Conservation (phyloP, 2,888 invertebrate species). For the Lepidochitona cinerea region DNA sequence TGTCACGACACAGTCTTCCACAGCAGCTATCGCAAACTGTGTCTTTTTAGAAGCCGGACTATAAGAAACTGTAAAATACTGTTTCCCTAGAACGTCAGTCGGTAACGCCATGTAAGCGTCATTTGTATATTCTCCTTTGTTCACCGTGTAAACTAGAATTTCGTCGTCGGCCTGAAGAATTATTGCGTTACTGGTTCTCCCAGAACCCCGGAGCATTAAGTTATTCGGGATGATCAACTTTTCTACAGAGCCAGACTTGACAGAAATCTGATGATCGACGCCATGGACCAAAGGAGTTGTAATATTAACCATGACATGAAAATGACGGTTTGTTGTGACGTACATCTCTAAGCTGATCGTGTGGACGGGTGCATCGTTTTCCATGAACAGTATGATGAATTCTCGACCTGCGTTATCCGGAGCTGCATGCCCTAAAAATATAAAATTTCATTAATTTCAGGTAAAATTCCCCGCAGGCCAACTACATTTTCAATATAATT, state of each 20-base stretch:
- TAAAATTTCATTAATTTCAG: no score
- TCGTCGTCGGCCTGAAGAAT: constrained; percentile 33
- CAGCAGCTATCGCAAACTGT: constrained; percentile 30
- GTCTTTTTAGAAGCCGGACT: constrained; percentile 29
- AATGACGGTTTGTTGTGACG: constrained; percentile 42
- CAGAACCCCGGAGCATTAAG: constrained; percentile 24
- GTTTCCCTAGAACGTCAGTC: constrained; percentile 38
- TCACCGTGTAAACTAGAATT: constrained; percentile 42
- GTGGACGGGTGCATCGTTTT: constrained; percentile 4
- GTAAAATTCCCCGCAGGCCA: no score
- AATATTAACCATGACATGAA: constrained; percentile 33
- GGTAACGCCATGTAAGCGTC: constrained; percentile 49
- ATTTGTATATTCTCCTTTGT: constrained; percentile 41
- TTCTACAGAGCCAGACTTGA: constrained; percentile 29
- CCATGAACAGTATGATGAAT: constrained; percentile 18
- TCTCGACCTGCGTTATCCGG: constrained; percentile 17
- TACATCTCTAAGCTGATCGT: constrained; percentile 36
- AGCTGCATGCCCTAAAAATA: no score
- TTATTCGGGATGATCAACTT: constrained; percentile 26
- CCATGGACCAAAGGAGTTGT: constrained; percentile 29
- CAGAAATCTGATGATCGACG: constrained; percentile 20
- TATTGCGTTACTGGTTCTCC: constrained; percentile 28
- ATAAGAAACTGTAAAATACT: constrained; percentile 39
- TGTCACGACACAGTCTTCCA: neutral
- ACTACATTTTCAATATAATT: no score